Evolutionary conservation across 37 sponge, comb jelly and placozoan species (phyloP), one percentile per base, ranked within the genome.

Genomic region (Chondrilla cf. caribensis): DNA sequence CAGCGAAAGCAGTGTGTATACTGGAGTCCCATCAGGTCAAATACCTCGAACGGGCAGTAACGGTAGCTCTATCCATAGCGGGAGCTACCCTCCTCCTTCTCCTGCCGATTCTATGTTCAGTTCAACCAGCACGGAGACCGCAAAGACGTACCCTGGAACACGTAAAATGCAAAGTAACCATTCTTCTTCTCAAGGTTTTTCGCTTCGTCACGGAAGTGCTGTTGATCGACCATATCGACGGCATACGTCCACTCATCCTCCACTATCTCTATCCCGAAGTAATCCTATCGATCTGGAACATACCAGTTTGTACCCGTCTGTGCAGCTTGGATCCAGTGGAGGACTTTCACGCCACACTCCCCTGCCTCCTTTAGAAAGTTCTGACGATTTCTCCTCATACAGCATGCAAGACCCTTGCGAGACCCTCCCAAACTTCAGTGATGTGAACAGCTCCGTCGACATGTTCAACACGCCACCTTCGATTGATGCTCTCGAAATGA

Each of bases 71-170:
- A 5, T 67, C 3, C 35, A 28, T 1, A 67, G 35, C 29, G 68
- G 76, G 24, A 38, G 41, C 36, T 37, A 33, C 39, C 21, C 41
- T 22, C 24, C 44, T 1, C 76, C 76, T 24, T 73, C 76, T 19
- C 76, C 76, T 73, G 76, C 76, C 24, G 76, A 73, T 11, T 73
- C 76, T 24, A 73, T 73, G 76, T 38, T 73, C 6, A 73, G 76
- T 42, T 73, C 76, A 38, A 25, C 25, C 2, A 73, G 76, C 25
- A 24, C 41, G 17, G 44, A 73, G 25, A 73, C 76, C 18, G 76
- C 21, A 22, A n/a, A 42, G 6, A 73, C 76, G 15, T 73, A 73
- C 76, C 76, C 76, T 1, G 76, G 76, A 1, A 73, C 76, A 40
- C 38, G 35, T 17, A 7, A 33, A 67, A 6, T 29, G 32, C 31